Percentiles rank a stretch among this genome's conserved stretches.
Evolutionary conservation across 2,113 vertebrate genomes (phyloP).

Genomic region (Emydocephalus ijimae): DNA sequence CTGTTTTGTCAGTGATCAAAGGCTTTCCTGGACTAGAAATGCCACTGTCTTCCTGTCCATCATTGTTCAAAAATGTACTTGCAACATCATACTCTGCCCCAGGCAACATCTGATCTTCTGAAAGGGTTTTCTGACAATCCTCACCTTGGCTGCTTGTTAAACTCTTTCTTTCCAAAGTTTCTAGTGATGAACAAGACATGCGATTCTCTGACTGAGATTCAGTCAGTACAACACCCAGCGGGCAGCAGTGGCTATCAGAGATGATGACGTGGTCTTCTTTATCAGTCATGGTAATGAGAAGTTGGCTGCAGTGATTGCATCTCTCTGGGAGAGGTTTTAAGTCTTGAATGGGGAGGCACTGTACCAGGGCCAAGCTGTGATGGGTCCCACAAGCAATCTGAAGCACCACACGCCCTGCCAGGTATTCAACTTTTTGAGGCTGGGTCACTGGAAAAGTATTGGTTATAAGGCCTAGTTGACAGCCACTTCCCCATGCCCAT

Average conservation of each 20-base stretch:
- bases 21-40: conserved; percentile 57
- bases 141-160: conserved; percentile 36
- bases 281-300: conserved; percentile 95
- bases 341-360: conserved; percentile 79
- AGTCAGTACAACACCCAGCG: conserved; percentile 76
- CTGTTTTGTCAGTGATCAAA: conserved; percentile 74
- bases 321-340: conserved; percentile 82
- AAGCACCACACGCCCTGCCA: conserved; percentile 85
- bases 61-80: conserved; percentile 28
- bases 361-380: conserved; percentile 91
- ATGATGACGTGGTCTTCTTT: conserved; percentile 99
- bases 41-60: conserved; percentile 20
- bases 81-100: conserved; percentile 36
- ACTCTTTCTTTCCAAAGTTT: conserved; percentile 35
- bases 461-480: conserved; percentile 83
- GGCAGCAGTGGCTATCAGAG: conserved; percentile 93
- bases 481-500: conserved; percentile 96
- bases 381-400: conserved; percentile 89
- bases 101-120: conserved; percentile 21
- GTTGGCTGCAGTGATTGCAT: conserved; percentile 91
- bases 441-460: conserved; percentile 80
- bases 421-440: conserved; percentile 88
- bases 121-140: conserved; percentile 30
- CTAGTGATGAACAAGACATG: conserved; percentile 13
- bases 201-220: conserved; percentile 63